Base-by-base conservation (phyloP, 1,140 invertebrate species). In the Drosophila pachea region DNA sequence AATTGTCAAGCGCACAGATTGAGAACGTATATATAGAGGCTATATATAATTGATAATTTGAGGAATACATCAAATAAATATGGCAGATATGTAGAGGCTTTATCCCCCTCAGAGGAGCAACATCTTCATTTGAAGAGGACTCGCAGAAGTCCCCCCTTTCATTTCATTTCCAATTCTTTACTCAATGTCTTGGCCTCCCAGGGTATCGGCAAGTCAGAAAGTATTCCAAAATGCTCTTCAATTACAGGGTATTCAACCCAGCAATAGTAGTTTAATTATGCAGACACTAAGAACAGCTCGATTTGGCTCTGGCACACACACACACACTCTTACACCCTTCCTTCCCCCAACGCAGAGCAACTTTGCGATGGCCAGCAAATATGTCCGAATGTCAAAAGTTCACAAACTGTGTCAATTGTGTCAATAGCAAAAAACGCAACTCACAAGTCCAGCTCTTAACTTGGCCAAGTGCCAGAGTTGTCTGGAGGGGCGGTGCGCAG, bases 371-470 rank as follows among this genome's bases (percentile, higher is more conserved):
- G 49, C 22, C 32, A 55, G 47, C 38, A 55, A 55, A 49, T 77
- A 68, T 55, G 59, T 36, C 8, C 49, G 60, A 55, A 38, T 62
- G 60, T 74, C 76, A 70, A 66, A 70, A 70, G 56, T 52, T 48
- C n/a, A 43, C 48, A 52, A 73, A 73, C 58, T 70, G 72, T 76
- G 77, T 82, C 78, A 82, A 70, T 61, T 74, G 78, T 22, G 3
- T 64, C 77, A 61, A 73, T 70, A 56, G 55, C 47, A 43, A 40
- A 38, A 22, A 43, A 35, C 22, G 48, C 32, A 60, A 42, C 35
- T 58, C 12, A 42, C 38, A 32, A 32, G 14, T 35, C 49, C 29
- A 33, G 45, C 35, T 49, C 66, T 47, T 31, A 49, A 38, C 42
- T 67, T 67, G 68, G 49, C 36, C 43, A 36, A 47, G 38, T 35